These are phyloP conservation scores for Ichneumoninae sp. DNA, from an alignment of 2,888 invertebrate species.

Conservation along the genomic window DNA sequence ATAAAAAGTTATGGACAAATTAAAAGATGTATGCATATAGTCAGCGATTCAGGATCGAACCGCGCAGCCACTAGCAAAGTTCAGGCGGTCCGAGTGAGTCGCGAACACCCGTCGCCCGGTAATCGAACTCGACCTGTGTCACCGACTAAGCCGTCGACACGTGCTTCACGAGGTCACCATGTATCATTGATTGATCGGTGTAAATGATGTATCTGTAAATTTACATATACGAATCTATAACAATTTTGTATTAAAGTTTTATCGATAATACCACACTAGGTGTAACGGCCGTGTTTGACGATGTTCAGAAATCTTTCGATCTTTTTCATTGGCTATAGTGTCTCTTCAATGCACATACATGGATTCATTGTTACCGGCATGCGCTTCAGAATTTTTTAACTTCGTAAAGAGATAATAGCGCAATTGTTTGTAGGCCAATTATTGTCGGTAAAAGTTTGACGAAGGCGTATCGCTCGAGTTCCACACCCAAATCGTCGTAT, in stretches of 20 bases:
- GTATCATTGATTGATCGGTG: not conserved
- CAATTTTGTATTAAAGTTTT: not conserved
- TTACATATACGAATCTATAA: not conserved
- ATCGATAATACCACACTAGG: not conserved
- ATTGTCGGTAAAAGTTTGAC: not conserved
- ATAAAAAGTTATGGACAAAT: too few relatives aligned
- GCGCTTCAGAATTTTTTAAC: conserved; percentile 1
- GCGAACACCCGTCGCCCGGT: not conserved
- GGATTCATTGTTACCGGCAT: not conserved
- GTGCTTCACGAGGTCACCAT: not conserved
- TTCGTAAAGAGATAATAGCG: not conserved
- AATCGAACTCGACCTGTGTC: conserved; percentile 1
- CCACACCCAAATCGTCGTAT: conserved; percentile 12
- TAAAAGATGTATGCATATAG: not conserved
- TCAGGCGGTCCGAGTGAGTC: not conserved
- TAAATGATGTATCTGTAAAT: not conserved
- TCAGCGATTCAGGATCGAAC: not conserved
- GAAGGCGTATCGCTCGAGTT: not conserved
- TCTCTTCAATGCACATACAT: not conserved
- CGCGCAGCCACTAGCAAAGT: not conserved
- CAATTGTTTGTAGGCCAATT: not conserved
- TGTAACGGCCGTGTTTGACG: not conserved
- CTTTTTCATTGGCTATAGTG: not conserved
- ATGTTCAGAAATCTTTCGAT: not conserved
- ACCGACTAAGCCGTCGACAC: conserved; percentile 2